Base-by-base conservation (phyloP, 2,888 invertebrate species). In the Pterostichus madidus region DNA sequence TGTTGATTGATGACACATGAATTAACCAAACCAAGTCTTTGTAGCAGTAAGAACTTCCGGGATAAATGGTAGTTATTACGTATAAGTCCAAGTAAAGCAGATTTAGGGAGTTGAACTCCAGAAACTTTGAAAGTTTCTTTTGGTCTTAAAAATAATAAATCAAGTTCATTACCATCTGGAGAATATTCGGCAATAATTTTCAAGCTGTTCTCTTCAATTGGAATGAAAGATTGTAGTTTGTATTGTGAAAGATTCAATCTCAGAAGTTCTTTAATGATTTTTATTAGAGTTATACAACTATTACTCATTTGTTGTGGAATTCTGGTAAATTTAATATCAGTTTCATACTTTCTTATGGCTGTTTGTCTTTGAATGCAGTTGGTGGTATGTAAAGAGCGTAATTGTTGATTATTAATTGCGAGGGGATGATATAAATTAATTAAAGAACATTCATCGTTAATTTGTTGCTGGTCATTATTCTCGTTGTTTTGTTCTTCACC, bases 271-370 rank as follows among this genome's bases (percentile, higher is more conserved):
- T 44, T 71, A 24, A 46, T 4, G 46, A 71, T 46, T 44, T 15
- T 64, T 31, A 13, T 11, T 35, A 64, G 32, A 35, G 64, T n/a
- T 32, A 15, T 46, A 7, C 24, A 71, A 44, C 24, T 13, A 17
- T 31, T 32, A 11, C 1, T 52, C 13, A 53, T n/a, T 15, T 32
- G 4, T 84, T 77, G 8, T 85, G 86, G 5, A 87, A 0, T 88
- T 85, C 89, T 87, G 35, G 85, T 86, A 49, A 87, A 84, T 15
- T 85, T 84, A 3, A 89, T 83, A 46, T 89, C 86, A 46, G 87
- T 85, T 3, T 85, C 87, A 84, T 89, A 90, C 35, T 89, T 89
- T 39, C 89, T 88, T 73, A 90, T 71, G 0, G 89, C 86, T 7
- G 88, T 87, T 32, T 87, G 85, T 8, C 87, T 87, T 44, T 86